Percentiles rank a stretch among this genome's conserved stretches.
Conservation (phyloP, 2,888 invertebrate species). For the Eudemis profundana region DNA sequence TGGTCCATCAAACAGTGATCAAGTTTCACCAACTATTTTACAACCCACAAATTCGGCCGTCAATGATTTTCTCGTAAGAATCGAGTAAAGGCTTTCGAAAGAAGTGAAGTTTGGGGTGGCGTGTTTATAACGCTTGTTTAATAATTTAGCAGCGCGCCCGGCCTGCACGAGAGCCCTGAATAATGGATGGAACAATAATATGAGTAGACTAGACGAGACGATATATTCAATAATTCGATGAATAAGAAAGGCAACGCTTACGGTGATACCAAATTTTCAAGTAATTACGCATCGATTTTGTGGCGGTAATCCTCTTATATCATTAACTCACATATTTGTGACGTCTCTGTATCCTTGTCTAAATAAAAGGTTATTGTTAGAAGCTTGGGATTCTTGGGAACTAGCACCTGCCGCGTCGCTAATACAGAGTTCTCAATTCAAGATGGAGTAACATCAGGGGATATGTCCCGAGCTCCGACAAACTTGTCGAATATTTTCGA, state of each 20-base stretch:
- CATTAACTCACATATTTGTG: slow-evolving; percentile 57
- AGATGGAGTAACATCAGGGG: slow-evolving; percentile 13
- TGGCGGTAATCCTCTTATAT: slow-evolving; percentile 63
- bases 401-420: slow-evolving; percentile 63
- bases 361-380: slow-evolving; percentile 65
- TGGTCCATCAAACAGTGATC: slow-evolving; percentile 35
- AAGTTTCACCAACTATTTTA: slow-evolving; percentile 14
- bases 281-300: slow-evolving; percentile 48
- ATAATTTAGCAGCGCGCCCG: slow-evolving; percentile 81
- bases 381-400: slow-evolving; percentile 74
- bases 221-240: slow-evolving; percentile 62
- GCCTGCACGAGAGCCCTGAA: slow-evolving; percentile 69
- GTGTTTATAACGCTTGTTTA: slow-evolving; percentile 81
- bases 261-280: slow-evolving; percentile 27
- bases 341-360: slow-evolving; percentile 59
- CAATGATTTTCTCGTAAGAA: slow-evolving; percentile 71
- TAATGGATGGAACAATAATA: slow-evolving; percentile 82
- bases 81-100: slow-evolving; percentile 64
- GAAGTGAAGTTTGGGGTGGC: slow-evolving; percentile 70
- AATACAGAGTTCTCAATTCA: slow-evolving; percentile 30
- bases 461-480: neutral
- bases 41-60: slow-evolving; percentile 25
- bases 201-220: slow-evolving; percentile 64
- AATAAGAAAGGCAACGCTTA: slow-evolving; percentile 17
- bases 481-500: slow-evolving; percentile 8